Evolutionary conservation across 2,113 vertebrate species (phyloP).

Genomic region (Tragelaphus imberbis): DNA sequence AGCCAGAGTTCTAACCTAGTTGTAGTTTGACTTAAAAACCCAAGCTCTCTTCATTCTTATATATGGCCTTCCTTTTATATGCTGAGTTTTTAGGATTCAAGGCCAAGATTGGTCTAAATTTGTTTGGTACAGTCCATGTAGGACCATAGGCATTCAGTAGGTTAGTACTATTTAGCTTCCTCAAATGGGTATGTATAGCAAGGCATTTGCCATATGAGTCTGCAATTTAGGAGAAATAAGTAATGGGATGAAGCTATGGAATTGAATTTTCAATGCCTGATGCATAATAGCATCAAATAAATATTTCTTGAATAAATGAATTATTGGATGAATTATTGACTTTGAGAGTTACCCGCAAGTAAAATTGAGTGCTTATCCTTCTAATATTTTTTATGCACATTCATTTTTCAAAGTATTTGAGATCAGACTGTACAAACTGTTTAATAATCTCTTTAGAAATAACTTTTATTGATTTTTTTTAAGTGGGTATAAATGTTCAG

Average conservation of each 20-base stretch:
- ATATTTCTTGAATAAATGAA: slow-evolving; percentile 11
- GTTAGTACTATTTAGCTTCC: not conserved
- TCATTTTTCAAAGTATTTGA: slow-evolving; percentile 21
- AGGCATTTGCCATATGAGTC: not conserved
- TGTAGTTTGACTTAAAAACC: not conserved
- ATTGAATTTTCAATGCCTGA: not conserved
- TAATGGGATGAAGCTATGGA: not conserved
- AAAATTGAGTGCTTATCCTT: not conserved
- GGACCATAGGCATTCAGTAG: not conserved
- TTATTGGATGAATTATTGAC: not conserved
- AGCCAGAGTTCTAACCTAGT: not conserved
- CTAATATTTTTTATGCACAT: not conserved
- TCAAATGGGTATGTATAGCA: not conserved
- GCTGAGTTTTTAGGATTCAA: not conserved
- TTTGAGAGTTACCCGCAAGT: not conserved
- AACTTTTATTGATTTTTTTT: not conserved
- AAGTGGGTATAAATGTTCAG: not conserved
- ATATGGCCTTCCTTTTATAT: not conserved
- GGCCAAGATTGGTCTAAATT: not conserved
- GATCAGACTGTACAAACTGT: not conserved
- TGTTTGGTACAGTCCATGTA: not conserved
- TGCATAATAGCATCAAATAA: not conserved
- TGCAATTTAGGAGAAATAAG: not conserved
- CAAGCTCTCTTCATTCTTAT: not conserved
- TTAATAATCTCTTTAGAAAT: not conserved